phyloP scores from a whole-genome alignment of 2,797 vertebrate species.

The Threskiornis aethiopicus region DNA sequence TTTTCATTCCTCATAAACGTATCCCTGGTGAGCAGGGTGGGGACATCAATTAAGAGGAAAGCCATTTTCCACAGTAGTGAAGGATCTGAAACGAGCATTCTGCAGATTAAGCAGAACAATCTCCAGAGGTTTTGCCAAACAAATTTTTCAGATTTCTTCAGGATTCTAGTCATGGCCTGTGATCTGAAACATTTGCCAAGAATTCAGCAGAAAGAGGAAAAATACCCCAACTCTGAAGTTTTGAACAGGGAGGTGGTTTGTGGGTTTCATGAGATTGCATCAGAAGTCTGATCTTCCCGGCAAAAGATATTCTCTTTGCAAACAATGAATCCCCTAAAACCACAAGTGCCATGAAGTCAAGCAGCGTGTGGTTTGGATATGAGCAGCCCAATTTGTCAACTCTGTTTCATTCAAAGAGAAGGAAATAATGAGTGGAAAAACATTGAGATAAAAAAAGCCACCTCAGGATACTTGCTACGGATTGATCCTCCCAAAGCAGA shows the following conservation, averaged over 20 bases:
- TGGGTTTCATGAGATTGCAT: slow-evolving; percentile 68
- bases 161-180: slow-evolving; percentile 37
- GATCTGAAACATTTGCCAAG: slow-evolving; percentile 43
- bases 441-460: slow-evolving; percentile 19
- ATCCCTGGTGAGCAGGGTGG: slow-evolving; percentile 32
- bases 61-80: slow-evolving; percentile 33
- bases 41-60: slow-evolving; percentile 1
- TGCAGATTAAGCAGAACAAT: slow-evolving; percentile 39
- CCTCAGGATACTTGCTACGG: slow-evolving; percentile 5
- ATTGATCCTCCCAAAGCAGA: slow-evolving; percentile 1
- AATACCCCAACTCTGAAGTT: slow-evolving; percentile 15
- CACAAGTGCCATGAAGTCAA: slow-evolving; percentile 64
- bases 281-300: slow-evolving; percentile 65
- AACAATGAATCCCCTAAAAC: slow-evolving; percentile 61
- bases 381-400: slow-evolving; percentile 61
- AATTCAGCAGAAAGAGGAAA: slow-evolving; percentile 40
- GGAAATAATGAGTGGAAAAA: slow-evolving; percentile 56
- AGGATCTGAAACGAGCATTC: not conserved
- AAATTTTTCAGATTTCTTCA: slow-evolving; percentile 47
- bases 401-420: slow-evolving; percentile 52
- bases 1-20: slow-evolving; percentile 11
- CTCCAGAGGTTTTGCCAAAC: slow-evolving; percentile 42
- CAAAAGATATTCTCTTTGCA: slow-evolving; percentile 52
- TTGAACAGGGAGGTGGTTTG: slow-evolving; percentile 58
- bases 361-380: slow-evolving; percentile 55